Conservation (phyloP, 2,888 invertebrate species). For the Ormyrus nitidulus region DNA sequence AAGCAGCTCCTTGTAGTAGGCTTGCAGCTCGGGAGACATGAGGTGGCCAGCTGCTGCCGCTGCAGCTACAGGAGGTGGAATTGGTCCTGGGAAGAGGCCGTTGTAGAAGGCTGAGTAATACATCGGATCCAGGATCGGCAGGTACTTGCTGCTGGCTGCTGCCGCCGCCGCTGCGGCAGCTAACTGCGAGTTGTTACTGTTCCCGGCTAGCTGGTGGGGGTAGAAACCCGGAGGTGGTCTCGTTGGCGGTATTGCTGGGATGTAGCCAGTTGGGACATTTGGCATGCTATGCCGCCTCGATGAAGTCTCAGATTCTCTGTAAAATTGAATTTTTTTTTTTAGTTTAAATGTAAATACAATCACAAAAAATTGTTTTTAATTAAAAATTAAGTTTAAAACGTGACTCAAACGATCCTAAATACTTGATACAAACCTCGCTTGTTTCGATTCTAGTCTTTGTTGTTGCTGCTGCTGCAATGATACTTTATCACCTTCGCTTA, state of each 20-base stretch:
- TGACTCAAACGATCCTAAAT: background rate
- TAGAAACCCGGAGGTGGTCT: conserved; percentile 62
- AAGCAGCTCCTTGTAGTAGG: conserved; percentile 78
- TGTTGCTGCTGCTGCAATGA: conserved; percentile 59
- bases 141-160: conserved; percentile 71
- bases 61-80: conserved; percentile 60
- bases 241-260: conserved; percentile 64
- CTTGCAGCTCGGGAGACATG: conserved; percentile 75
- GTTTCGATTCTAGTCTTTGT: conserved; percentile 40
- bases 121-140: conserved; percentile 75
- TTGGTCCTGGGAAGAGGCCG: conserved; percentile 72
- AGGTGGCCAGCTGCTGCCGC: conserved; percentile 65
- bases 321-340: background rate
- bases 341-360: too few relatives aligned
- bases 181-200: conserved; percentile 25
- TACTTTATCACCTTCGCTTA: conserved; percentile 69
- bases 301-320: conserved; percentile 42
- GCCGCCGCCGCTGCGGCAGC: conserved; percentile 61
- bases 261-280: conserved; percentile 66
- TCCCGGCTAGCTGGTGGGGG: conserved; percentile 69
- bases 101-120: conserved; percentile 76
- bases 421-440: conserved; percentile 9
- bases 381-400: background rate
- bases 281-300: conserved; percentile 66
- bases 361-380: too few relatives aligned